These are phyloP conservation scores for Cenopis cana DNA, from an alignment of 2,888 invertebrate species.

Conservation along the genomic window DNA sequence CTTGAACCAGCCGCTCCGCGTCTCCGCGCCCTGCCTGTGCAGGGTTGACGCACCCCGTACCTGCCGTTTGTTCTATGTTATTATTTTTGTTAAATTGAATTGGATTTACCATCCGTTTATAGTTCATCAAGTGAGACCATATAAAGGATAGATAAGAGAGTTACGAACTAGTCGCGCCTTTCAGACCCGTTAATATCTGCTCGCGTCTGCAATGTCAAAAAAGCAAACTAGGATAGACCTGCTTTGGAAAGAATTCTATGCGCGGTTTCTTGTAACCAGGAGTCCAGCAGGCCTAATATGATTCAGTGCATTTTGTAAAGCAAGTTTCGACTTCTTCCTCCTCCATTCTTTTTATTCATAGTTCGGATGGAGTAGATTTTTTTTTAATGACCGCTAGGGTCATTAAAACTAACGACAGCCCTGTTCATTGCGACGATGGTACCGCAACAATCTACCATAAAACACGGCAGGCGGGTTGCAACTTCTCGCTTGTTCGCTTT, in stretches of 20 bases:
- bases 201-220: background rate
- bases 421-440: conserved; percentile 59
- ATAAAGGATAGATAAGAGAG: background rate
- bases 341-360: background rate
- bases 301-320: background rate
- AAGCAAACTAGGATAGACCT: background rate
- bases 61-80: background rate
- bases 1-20: conserved; percentile 78
- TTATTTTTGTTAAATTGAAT: conserved; percentile 1
- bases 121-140: background rate
- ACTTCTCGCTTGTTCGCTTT: conserved; percentile 77
- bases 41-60: conserved; percentile 56
- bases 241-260: background rate
- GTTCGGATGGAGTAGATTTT: background rate
- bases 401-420: conserved; percentile 33
- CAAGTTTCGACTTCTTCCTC: background rate
- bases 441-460: conserved; percentile 77
- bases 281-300: background rate
- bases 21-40: conserved; percentile 61
- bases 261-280: background rate
- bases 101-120: background rate
- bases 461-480: conserved; percentile 71
- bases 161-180: background rate
- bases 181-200: background rate
- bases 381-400: background rate